phyloP scores from a whole-genome alignment of 92 coral and sea anemone species.

The Anthopleura xanthogrammica region DNA sequence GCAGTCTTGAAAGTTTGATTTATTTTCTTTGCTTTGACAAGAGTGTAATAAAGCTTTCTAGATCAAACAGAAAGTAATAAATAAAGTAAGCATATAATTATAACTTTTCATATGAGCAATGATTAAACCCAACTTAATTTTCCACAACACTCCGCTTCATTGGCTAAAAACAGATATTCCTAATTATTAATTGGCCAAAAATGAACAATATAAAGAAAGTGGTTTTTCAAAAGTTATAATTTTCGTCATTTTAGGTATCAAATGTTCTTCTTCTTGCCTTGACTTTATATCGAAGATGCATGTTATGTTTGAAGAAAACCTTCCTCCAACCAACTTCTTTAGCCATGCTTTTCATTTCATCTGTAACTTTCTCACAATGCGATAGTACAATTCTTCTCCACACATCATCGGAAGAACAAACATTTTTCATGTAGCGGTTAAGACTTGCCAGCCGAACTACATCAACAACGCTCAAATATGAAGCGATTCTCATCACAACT shows the following conservation, averaged over 20 bases:
- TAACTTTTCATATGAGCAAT: no score
- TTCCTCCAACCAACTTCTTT: slow-evolving; percentile 86
- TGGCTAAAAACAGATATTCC: no score
- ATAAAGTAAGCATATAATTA: no score
- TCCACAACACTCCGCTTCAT: background rate
- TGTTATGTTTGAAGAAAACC: slow-evolving; percentile 79
- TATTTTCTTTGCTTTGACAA: no score
- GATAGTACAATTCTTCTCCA: slow-evolving; percentile 77
- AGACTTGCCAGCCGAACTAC: slow-evolving; percentile 83
- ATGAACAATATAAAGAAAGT: no score
- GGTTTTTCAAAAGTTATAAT: background rate
- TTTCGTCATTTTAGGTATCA: background rate
- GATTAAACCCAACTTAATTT: no score
- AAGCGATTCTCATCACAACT: slow-evolving; percentile 64
- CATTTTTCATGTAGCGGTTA: slow-evolving; percentile 75
- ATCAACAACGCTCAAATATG: slow-evolving; percentile 77
- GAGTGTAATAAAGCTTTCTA: no score
- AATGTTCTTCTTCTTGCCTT: slow-evolving; percentile 13
- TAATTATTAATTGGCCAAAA: no score
- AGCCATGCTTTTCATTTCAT: slow-evolving; percentile 79
- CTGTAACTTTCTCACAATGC: slow-evolving; percentile 81
- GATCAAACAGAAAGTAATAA: background rate
- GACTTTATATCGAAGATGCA: slow-evolving; percentile 74
- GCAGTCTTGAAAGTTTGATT: no score
- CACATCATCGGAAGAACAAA: slow-evolving; percentile 84